These are phyloP conservation scores for Philereme transversata DNA, from an alignment of 2,888 invertebrate species.

Conservation along the genomic window DNA sequence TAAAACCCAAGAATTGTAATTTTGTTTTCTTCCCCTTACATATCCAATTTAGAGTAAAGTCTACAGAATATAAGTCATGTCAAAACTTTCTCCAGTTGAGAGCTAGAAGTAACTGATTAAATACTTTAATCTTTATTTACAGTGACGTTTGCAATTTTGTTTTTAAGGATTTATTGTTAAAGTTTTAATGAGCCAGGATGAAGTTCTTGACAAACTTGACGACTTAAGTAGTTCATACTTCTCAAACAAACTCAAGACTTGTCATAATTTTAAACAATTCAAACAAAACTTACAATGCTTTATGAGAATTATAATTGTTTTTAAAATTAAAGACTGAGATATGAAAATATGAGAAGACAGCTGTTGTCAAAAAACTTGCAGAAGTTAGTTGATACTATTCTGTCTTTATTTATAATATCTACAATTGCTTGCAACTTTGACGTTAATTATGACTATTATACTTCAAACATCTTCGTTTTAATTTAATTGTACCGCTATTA, in stretches of 20 bases:
- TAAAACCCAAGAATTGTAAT: background rate
- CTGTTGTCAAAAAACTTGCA: no score
- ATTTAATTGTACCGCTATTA: no score
- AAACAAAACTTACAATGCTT: no score
- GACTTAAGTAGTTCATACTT: slow-evolving; percentile 26
- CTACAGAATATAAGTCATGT: slow-evolving; percentile 69
- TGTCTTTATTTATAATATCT: no score
- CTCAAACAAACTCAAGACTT: background rate
- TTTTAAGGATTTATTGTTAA: slow-evolving; percentile 69
- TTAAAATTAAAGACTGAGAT: no score
- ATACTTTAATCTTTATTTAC: slow-evolving; percentile 81
- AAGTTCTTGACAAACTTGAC: slow-evolving; percentile 47
- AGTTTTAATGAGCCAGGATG: slow-evolving; percentile 67
- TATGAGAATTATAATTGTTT: no score
- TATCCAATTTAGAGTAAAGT: slow-evolving; percentile 21
- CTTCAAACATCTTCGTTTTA: no score
- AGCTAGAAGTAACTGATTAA: slow-evolving; percentile 72
- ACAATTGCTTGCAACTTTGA: no score
- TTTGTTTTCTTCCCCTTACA: slow-evolving; percentile 8
- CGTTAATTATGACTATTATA: no score
- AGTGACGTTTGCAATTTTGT: slow-evolving; percentile 70
- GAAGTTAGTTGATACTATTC: no score
- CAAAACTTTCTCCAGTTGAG: slow-evolving; percentile 67
- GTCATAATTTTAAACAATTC: slow-evolving; percentile 13
- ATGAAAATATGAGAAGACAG: no score